Percentiles rank a stretch among this genome's conserved stretches.
Evolutionary conservation across 2,113 vertebrate genomes (phyloP).

Genomic region (Hippocampus guttulatus): DNA sequence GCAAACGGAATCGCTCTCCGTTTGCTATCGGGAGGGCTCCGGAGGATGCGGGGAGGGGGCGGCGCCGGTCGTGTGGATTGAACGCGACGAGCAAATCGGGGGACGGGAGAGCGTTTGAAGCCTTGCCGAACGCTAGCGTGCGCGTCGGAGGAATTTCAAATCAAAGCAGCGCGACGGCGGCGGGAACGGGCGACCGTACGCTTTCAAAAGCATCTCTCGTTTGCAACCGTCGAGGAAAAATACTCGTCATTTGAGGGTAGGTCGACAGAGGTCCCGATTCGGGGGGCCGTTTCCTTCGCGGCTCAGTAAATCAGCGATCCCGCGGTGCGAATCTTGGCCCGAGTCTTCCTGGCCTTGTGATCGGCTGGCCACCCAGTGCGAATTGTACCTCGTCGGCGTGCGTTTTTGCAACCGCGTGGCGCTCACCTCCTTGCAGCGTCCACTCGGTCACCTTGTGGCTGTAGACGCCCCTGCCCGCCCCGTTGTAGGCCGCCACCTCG

Average conservation of each 20-base stretch:
- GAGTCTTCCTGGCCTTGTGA: too few relatives aligned
- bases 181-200: background rate
- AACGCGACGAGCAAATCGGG: conserved; percentile 43
- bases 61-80: conserved; percentile 36
- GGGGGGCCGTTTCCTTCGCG: too few relatives aligned
- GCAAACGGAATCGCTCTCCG: conserved; percentile 24
- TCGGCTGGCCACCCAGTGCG: too few relatives aligned
- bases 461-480: conserved; percentile 87
- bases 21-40: conserved; percentile 25
- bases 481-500: conserved; percentile 93
- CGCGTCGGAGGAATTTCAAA: conserved; percentile 45
- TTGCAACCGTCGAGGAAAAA: too few relatives aligned
- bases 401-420: background rate
- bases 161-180: background rate
- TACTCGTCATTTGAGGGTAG: too few relatives aligned
- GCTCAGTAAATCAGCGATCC: too few relatives aligned
- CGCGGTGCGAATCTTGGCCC: too few relatives aligned
- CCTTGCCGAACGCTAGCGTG: conserved; percentile 43
- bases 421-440: conserved; percentile 93
- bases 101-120: conserved; percentile 41
- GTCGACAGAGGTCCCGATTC: too few relatives aligned
- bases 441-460: conserved; percentile 95
- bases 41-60: conserved; percentile 29
- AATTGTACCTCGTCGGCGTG: too few relatives aligned
- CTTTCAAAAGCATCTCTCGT: too few relatives aligned